Evolutionary conservation across 2,888 invertebrate species (phyloP).

Genomic region (Sabatieria punctata): DNA sequence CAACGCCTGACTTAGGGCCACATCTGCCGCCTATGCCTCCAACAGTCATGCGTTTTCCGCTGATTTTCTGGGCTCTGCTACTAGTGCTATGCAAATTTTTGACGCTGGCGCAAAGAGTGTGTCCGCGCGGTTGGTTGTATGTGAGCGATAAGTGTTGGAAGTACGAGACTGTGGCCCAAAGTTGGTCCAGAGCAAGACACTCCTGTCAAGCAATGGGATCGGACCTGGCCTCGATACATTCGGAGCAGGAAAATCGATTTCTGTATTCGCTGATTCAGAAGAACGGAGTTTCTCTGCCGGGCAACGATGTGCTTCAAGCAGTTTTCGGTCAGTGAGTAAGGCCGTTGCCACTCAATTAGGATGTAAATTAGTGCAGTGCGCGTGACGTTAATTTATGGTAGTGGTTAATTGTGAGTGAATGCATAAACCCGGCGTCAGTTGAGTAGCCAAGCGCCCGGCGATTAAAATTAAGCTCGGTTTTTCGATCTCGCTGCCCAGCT

Average conservation of each 20-base stretch:
- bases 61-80: too few relatives aligned
- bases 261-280: not conserved
- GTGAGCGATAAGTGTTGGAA: conserved; percentile 3
- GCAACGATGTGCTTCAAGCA: not conserved
- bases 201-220: not conserved
- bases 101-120: not conserved
- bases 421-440: too few relatives aligned
- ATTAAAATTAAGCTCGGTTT: too few relatives aligned
- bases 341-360: not conserved
- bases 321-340: not conserved
- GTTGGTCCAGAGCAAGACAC: not conserved
- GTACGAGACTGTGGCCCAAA: not conserved
- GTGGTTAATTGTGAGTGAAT: too few relatives aligned
- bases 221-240: not conserved
- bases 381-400: too few relatives aligned
- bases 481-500: too few relatives aligned
- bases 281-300: not conserved
- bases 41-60: too few relatives aligned
- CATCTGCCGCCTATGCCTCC: too few relatives aligned
- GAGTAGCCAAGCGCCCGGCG: too few relatives aligned
- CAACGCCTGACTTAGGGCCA: too few relatives aligned
- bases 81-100: too few relatives aligned
- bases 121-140: conserved; percentile 2
- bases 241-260: not conserved
- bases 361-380: not conserved